phyloP scores from a whole-genome alignment of 2,888 invertebrate species.

The Drosophila sordidula region DNA sequence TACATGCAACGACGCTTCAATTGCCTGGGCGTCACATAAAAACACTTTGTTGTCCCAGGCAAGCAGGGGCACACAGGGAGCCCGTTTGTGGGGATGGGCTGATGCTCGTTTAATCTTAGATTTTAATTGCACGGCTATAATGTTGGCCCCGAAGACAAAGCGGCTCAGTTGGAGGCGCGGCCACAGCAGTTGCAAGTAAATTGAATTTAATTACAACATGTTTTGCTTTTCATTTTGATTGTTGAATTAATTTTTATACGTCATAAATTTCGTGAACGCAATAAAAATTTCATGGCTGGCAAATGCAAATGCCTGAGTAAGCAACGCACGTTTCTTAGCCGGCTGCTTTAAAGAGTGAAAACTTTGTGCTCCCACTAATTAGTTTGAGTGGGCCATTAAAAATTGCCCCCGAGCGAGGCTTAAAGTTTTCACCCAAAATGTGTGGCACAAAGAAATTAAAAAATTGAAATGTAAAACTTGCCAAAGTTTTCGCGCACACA shows the following conservation, averaged over 20 bases:
- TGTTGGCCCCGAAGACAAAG: conserved; percentile 47
- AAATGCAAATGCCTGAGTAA: conserved; percentile 53
- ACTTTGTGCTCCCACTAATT: conserved; percentile 60
- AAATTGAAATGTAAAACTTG: conserved; percentile 77
- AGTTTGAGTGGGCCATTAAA: conserved; percentile 64
- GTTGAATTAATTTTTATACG: conserved; percentile 68
- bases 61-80: conserved; percentile 25
- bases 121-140: conserved; percentile 77
- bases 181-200: conserved; percentile 65
- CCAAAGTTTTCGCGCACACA: conserved; percentile 56
- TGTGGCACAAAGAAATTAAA: conserved; percentile 69
- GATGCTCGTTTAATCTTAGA: conserved; percentile 75
- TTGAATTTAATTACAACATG: conserved; percentile 78
- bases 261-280: conserved; percentile 62
- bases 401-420: conserved; percentile 44
- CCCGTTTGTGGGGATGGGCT: conserved; percentile 31
- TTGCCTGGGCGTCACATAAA: conserved; percentile 64
- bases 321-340: conserved; percentile 19
- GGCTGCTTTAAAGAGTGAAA: conserved; percentile 29
- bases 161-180: conserved; percentile 13
- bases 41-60: conserved; percentile 65
- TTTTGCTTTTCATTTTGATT: conserved; percentile 68
- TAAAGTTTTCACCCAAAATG: conserved; percentile 56
- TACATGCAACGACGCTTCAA: conserved; percentile 51
- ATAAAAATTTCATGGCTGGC: conserved; percentile 45